Evolutionary conservation across 2,888 invertebrate species (phyloP), one percentile per base, ranked within the genome.

Genomic region (Ochropleura leucogaster): DNA sequence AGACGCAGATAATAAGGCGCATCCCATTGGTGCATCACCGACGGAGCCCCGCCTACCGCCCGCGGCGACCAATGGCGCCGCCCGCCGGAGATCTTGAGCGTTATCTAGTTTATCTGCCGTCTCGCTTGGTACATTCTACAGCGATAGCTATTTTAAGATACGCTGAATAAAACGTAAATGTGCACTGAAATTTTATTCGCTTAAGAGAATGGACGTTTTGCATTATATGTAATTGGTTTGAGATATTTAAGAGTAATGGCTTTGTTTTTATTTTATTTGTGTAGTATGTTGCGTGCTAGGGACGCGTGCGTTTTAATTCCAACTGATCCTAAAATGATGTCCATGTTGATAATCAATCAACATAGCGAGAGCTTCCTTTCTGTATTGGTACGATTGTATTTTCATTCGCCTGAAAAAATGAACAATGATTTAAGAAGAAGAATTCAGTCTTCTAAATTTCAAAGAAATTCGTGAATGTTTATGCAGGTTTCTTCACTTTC

Each of bases 21-120:
- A 96, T 96, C 96, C 95, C 95, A 97, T 97, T 96, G 97, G 96
- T 96, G 97, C 96, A 97, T 97, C 97, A 96, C 94, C 90, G 90
- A 92, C 90, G 93, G 90, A 90, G 94, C 94, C 94, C 94, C 96
- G 96, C 96, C 96, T 93, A 89, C 90, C 88, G 86, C 84, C 88
- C 85, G 86, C 91, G 89, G 85, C 92, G 90, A 79, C 96, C 96
- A 96, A 96, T 96, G 91, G 85, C 92, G 82, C 83, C 87, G 88
- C 87, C 91, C 93, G 93, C 92, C 95, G 96, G 95, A 96, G 97
- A 96, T 97, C 97, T 95, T 96, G 96, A 94, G 90, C 96, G 93
- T 96, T 96, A 96, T 96, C 96, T 96, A 94, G 94, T 96, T 79
- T 95, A 95, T 96, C 96, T 95, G 93, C 96, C 92, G 94, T 96